Evolutionary conservation across 2,888 invertebrate genomes (phyloP).

Genomic region (Embidobia sp.): DNA sequence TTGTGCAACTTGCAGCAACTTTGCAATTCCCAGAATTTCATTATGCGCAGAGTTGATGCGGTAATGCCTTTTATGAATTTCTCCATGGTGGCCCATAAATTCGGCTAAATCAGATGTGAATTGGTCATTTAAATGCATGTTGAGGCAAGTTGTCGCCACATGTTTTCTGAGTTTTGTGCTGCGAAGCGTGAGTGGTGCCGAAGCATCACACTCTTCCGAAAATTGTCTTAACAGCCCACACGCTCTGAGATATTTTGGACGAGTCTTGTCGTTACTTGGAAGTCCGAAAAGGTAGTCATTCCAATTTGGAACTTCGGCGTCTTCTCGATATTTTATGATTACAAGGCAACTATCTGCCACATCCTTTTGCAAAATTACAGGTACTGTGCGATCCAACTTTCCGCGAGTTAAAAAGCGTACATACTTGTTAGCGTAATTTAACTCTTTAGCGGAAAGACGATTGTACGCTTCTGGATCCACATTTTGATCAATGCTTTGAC

Average conservation of each 20-base stretch:
- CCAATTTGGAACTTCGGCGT: neutral
- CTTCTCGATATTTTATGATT: constrained; percentile 26
- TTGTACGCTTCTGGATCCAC: constrained; percentile 51
- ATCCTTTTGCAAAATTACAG: constrained; percentile 10
- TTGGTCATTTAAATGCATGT: constrained; percentile 17
- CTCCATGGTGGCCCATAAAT: constrained; percentile 22
- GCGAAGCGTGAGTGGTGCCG: constrained; percentile 10
- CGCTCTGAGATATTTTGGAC: constrained; percentile 10
- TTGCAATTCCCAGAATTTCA: constrained; percentile 11
- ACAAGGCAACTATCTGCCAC: constrained; percentile 4
- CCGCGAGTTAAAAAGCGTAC: constrained; percentile 66
- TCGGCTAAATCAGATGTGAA: constrained; percentile 18
- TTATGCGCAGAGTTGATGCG: constrained; percentile 3
- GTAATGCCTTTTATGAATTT: constrained; percentile 26
- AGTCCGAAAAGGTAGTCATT: constrained; percentile 16
- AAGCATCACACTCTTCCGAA: constrained; percentile 8
- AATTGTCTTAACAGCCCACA: constrained; percentile 14
- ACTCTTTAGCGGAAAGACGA: constrained; percentile 40
- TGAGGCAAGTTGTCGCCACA: constrained; percentile 22
- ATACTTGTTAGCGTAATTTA: constrained; percentile 58
- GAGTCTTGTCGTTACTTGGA: neutral
- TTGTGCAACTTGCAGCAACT: constrained; percentile 23
- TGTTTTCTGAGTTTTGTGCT: constrained; percentile 22
- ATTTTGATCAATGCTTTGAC: constrained; percentile 57
- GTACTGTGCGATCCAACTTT: constrained; percentile 59